Percentiles rank a stretch among this genome's conserved stretches.
Evolutionary conservation across 1,140 invertebrate species (phyloP).

Genomic region (Drosophila orena): DNA sequence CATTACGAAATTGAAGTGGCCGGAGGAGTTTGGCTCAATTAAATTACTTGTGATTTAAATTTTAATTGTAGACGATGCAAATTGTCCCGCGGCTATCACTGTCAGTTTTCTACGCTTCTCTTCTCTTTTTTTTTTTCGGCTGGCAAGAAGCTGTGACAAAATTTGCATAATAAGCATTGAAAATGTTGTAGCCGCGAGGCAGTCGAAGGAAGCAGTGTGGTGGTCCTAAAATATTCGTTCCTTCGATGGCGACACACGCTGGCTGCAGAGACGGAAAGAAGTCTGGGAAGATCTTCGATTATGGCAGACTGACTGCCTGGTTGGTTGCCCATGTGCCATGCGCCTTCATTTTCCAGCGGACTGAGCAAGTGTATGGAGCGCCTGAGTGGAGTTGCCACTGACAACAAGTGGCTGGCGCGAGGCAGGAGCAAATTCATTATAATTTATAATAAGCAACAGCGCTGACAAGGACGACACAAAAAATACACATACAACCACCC

Average conservation of each 20-base stretch:
- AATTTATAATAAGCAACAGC: slow-evolving; percentile 82
- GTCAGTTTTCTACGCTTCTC: slow-evolving; percentile 54
- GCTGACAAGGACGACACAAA: slow-evolving; percentile 70
- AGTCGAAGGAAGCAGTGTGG: slow-evolving; percentile 18
- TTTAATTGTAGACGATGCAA: slow-evolving; percentile 77
- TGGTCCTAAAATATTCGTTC: slow-evolving; percentile 26
- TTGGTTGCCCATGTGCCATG: slow-evolving; percentile 38
- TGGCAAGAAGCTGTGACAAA: slow-evolving; percentile 31
- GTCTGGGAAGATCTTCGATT: slow-evolving; percentile 72
- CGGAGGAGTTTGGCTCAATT: slow-evolving; percentile 74
- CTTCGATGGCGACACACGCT: slow-evolving; percentile 58
- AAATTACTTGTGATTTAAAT: slow-evolving; percentile 83
- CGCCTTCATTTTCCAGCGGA: slow-evolving; percentile 79
- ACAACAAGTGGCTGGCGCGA: slow-evolving; percentile 76
- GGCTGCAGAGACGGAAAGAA: slow-evolving; percentile 52
- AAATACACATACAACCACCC: slow-evolving; percentile 2
- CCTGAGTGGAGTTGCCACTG: slow-evolving; percentile 63
- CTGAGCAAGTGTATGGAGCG: slow-evolving; percentile 45
- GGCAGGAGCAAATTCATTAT: slow-evolving; percentile 77
- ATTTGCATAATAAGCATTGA: slow-evolving; percentile 79
- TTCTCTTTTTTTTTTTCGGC: slow-evolving; percentile 3
- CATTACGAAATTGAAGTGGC: slow-evolving; percentile 51
- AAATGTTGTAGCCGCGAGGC: slow-evolving; percentile 43
- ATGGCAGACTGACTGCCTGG: slow-evolving; percentile 44
- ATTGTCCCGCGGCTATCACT: slow-evolving; percentile 63